phyloP scores from a whole-genome alignment of 2,113 vertebrate species.

The Centropus bengalensis region DNA sequence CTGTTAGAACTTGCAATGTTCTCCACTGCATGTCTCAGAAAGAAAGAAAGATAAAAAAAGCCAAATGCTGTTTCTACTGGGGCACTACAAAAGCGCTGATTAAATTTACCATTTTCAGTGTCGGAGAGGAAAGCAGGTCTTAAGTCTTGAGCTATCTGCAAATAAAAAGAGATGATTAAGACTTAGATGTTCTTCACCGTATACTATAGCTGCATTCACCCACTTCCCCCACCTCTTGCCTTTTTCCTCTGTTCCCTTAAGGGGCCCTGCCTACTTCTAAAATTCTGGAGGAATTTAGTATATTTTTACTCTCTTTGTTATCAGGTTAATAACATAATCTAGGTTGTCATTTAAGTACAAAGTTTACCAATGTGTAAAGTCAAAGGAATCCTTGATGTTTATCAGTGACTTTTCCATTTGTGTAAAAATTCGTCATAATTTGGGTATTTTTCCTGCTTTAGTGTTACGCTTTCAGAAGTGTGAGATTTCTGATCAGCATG shows the following conservation, averaged over 20 bases:
- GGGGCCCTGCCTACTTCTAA: not conserved
- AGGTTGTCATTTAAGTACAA: not conserved
- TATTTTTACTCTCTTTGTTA: not conserved
- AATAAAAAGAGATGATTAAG: not conserved
- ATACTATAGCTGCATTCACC: not conserved
- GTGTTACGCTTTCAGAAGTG: conserved; percentile 88
- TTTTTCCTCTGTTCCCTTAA: not conserved
- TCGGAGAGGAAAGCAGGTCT: not conserved
- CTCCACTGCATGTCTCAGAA: no score
- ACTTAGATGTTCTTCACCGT: not conserved
- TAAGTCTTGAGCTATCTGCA: not conserved
- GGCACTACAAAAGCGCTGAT: not conserved
- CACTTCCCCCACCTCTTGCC: not conserved
- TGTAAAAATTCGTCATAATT: not conserved
- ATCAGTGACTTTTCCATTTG: not conserved
- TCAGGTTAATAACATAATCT: not conserved
- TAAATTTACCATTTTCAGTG: not conserved
- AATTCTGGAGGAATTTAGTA: not conserved
- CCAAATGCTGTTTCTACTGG: not conserved
- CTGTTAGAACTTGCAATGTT: no score
- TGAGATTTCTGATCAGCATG: conserved; percentile 91
- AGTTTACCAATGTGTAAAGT: not conserved
- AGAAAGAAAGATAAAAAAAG: no score
- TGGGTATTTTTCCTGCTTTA: conserved; percentile 43
- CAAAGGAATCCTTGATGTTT: not conserved